phyloP scores from a whole-genome alignment of 1,140 invertebrate species.

The Drosophila pseudoobscura region DNA sequence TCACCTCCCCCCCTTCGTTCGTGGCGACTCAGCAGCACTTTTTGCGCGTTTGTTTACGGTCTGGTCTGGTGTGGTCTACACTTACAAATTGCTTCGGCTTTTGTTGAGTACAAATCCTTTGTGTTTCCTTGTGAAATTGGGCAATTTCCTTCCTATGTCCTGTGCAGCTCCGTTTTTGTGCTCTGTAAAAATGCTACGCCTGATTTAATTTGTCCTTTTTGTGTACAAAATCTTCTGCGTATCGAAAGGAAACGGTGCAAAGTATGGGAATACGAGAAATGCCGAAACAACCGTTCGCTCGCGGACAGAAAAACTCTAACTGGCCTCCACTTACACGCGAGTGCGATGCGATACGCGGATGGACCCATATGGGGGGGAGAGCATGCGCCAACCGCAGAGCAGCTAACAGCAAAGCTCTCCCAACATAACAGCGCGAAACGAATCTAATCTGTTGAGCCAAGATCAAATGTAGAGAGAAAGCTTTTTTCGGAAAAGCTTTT shows the following conservation, averaged over 20 bases:
- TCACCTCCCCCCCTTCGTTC: too few relatives aligned
- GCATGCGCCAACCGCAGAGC: slow-evolving; percentile 27
- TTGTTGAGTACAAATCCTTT: background rate
- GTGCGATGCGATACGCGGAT: slow-evolving; percentile 7
- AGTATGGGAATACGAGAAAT: slow-evolving; percentile 5
- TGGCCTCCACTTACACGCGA: slow-evolving; percentile 36
- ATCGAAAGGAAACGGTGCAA: slow-evolving; percentile 37
- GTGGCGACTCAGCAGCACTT: background rate
- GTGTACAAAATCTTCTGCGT: slow-evolving; percentile 58
- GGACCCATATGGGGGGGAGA: slow-evolving; percentile 38
- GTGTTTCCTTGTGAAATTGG: slow-evolving; percentile 10
- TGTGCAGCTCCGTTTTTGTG: slow-evolving; percentile 15
- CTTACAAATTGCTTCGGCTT: slow-evolving; percentile 21
- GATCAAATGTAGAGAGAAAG: slow-evolving; percentile 32
- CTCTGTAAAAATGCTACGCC: slow-evolving; percentile 34
- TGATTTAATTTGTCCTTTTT: slow-evolving; percentile 16
- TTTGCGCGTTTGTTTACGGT: slow-evolving; percentile 33
- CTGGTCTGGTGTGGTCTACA: background rate
- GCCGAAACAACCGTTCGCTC: slow-evolving; percentile 32
- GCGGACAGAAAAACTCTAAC: slow-evolving; percentile 49
- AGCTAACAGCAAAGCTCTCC: slow-evolving; percentile 29
- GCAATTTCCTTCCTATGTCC: slow-evolving; percentile 23
- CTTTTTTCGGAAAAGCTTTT: background rate
- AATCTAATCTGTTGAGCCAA: slow-evolving; percentile 16
- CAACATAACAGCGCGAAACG: slow-evolving; percentile 29